Evolutionary conservation across 2,888 invertebrate species (phyloP), one percentile per base, ranked within the genome.

Genomic region (Nemotelus nigrinus): DNA sequence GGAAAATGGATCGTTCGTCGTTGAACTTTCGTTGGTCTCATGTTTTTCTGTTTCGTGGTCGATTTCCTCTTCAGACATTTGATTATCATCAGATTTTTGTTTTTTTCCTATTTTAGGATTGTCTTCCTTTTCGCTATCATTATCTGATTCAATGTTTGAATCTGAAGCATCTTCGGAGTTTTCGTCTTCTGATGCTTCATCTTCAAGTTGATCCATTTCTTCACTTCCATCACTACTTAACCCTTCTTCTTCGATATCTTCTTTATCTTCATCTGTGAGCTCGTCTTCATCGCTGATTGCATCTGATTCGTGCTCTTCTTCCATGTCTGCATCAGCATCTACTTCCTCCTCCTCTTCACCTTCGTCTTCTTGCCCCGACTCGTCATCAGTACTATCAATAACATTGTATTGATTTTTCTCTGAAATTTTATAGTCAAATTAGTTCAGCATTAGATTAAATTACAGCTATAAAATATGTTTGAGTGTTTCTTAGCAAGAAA

Each of bases 1-100:
- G 0, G 88, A 88, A 85, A 94, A 95, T 1, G 93, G 91, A 86
- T 94, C 82, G 10, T 41, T 47, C n/a, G 76, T 76, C 78, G 39
- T 67, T 77, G 79, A 77, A 65, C 77, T 68, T 64, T 77, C 60
- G 65, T 71, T 78, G 55, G 77, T 79, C 68, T 80, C 76, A 2
- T 25, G 1, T 8, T n/a, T 10, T 44, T 63, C 80, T 75, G 65
- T 76, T 71, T 81, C 80, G 63, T 82, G 82, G 5, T 81, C 80
- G 41, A 80, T 79, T 43, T 82, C 79, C 48, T 75, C 80, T 48
- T 80, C 81, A 39, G 80, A 82, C 25, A 70, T 8, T 77, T 78
- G 57, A 71, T 79, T 44, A 57, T 72, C 76, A 39, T 60, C 76
- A 45, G 8, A 44, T 67, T 53, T 39, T 57, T 47, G 41, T 8